These are phyloP conservation scores for Augochlorella aurata DNA, from an alignment of 2,888 invertebrate species.

Conservation along the genomic window DNA sequence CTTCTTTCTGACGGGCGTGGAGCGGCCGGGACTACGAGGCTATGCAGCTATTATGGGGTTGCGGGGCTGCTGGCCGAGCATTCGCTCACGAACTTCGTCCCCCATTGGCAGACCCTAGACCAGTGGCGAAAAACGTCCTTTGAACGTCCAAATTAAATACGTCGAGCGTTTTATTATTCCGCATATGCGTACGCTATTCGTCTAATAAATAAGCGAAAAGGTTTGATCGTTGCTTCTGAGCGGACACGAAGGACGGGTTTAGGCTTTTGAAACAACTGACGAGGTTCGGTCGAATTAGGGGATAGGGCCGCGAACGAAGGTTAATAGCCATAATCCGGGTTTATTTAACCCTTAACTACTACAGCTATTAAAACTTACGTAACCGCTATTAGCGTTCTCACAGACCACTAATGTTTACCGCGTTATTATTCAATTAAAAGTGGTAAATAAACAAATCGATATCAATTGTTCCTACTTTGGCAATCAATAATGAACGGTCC, in stretches of 20 bases:
- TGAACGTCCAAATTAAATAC: not conserved
- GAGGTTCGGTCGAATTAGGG: not conserved
- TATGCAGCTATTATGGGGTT: not conserved
- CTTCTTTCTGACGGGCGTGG: too few species aligned
- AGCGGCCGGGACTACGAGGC: not conserved
- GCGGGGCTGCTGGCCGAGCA: not conserved
- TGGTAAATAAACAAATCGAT: too few species aligned
- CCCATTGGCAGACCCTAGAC: not conserved
- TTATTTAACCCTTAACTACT: not conserved
- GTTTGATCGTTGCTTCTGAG: not conserved
- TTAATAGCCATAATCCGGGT: not conserved
- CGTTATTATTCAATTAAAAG: too few species aligned
- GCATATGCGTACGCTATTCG: too few species aligned
- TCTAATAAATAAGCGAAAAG: not conserved
- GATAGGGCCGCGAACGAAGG: not conserved
- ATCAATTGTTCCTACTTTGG: too few species aligned
- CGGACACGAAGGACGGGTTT: not conserved
- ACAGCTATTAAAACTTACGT: too few species aligned
- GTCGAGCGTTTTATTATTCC: too few species aligned
- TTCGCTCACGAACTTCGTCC: conserved; percentile 31
- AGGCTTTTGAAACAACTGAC: not conserved
- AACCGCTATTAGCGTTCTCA: too few species aligned
- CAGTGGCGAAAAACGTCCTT: not conserved
- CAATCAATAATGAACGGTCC: too few species aligned
- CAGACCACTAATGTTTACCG: too few species aligned